A percentile compares a stretch with the other conserved stretches of the same genome.
Conservation (phyloP, 2,797 vertebrate genomes). For the Melanotaenia boesemani region DNA sequence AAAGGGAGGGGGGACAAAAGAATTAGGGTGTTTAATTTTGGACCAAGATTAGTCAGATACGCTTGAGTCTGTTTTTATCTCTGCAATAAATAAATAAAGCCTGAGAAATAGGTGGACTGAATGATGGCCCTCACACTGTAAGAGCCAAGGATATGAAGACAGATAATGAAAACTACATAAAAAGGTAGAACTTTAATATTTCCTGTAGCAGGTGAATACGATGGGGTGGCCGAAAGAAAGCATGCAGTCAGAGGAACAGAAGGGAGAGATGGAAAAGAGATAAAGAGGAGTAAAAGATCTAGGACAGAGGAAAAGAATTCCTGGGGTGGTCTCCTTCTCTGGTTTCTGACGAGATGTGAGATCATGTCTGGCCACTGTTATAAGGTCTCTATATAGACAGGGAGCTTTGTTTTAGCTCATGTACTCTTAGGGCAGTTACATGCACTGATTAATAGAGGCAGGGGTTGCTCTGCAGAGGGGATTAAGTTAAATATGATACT, state of each 20-base stretch:
- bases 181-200: neutral
- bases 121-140: neutral
- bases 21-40: neutral
- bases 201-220: neutral
- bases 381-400: constrained; percentile 53
- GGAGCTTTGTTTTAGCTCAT: constrained; percentile 64
- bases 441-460: constrained; percentile 59
- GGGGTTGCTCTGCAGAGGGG: constrained; percentile 36
- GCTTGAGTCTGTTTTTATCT: neutral
- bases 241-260: neutral
- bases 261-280: constrained; percentile 44
- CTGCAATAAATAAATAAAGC: neutral
- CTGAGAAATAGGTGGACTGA: neutral
- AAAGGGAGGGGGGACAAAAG: neutral
- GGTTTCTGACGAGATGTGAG: constrained; percentile 70
- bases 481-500: constrained; percentile 42
- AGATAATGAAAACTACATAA: neutral
- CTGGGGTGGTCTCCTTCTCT: constrained; percentile 72
- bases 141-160: neutral
- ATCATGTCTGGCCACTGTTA: constrained; percentile 73
- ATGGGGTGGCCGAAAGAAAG: constrained; percentile 4
- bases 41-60: neutral
- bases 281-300: constrained; percentile 45
- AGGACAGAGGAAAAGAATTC: constrained; percentile 18
- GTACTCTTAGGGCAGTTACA: constrained; percentile 66